Evolutionary conservation across 92 coral and sea anemone species (phyloP), one percentile per base, ranked within the genome.

Genomic region (Heliopora coerulea): DNA sequence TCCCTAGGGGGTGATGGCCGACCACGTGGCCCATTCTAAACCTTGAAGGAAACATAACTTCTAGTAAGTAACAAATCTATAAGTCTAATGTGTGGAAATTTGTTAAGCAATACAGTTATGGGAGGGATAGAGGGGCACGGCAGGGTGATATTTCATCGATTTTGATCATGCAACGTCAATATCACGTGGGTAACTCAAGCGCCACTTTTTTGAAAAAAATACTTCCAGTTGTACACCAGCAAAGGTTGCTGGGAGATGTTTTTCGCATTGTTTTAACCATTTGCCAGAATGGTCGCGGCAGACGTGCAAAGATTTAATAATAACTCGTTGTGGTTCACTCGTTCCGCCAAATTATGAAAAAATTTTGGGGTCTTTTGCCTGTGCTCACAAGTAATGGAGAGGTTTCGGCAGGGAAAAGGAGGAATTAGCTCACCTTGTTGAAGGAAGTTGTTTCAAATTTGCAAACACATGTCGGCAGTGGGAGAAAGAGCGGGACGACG

Each of bases 401-500:
- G 1, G 24, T 63, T 26, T 63, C 25, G 52, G 31, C 29, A 5
- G 18, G n/a, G 2, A n/a, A 15, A 46, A 46, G 52, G 52, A 46
- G 48, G 13, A 63, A 35, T 49, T 63, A 19, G 23, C 21, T 30
- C 12, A n/a, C 10, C 8, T n/a, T 3, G 49, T 28, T 63, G 70
- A 33, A 63, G 49, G 39, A 63, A 44, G 56, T 42, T 44, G 57
- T 67, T 67, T 67, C 57, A 49, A 67, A 67, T 44, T 67, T 67
- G 56, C 27, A 65, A 41, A 48, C 74, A 67, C 74, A 67, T 67
- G 74, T 67, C 74, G 74, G 49, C 89, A 33, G 83, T 83, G 67
- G 91, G 84, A 57, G 79, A 86, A 69, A 82, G 91, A 12, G 88
- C 83, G 26, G 82, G 92, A 66, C 86, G 97, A 19, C 96, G 96